Evolutionary conservation across 2,113 vertebrate genomes (phyloP).

Genomic region (Solea solea): DNA sequence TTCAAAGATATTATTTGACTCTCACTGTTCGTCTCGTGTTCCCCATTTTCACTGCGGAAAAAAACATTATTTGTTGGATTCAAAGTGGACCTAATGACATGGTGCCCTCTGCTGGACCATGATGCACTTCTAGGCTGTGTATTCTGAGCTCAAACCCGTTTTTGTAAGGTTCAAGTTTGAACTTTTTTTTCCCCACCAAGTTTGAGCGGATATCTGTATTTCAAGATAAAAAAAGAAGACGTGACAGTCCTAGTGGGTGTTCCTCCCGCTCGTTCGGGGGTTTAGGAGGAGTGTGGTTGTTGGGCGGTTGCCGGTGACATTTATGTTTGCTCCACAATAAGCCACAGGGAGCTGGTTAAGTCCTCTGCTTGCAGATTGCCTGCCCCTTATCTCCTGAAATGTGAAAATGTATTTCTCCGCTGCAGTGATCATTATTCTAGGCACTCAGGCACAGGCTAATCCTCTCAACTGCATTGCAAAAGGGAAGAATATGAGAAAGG

Average conservation of each 20-base stretch:
- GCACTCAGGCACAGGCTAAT: slow-evolving; percentile 77
- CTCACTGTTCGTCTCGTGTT: too few species aligned
- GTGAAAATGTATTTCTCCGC: slow-evolving; percentile 77
- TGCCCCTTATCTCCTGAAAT: slow-evolving; percentile 78
- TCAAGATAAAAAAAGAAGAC: too few species aligned
- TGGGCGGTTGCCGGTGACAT: slow-evolving; percentile 44
- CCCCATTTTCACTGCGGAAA: too few species aligned
- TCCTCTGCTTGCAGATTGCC: slow-evolving; percentile 75
- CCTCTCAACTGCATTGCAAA: slow-evolving; percentile 68
- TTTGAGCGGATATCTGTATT: too few species aligned
- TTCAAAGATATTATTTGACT: too few species aligned
- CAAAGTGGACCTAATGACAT: too few species aligned
- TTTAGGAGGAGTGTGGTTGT: slow-evolving; percentile 17
- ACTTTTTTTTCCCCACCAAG: too few species aligned
- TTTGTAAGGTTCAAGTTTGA: too few species aligned
- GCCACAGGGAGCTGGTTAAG: slow-evolving; percentile 75
- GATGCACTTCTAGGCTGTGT: too few species aligned
- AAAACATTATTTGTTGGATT: too few species aligned
- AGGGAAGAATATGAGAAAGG: slow-evolving; percentile 56
- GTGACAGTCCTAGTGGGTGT: background rate
- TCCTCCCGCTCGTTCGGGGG: slow-evolving; percentile 24
- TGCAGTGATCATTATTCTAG: slow-evolving; percentile 81
- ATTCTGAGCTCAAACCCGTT: too few species aligned
- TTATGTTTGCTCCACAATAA: slow-evolving; percentile 60
- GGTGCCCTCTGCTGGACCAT: too few species aligned